Conservation (phyloP, 2,888 invertebrate species). For the Lithosia quadra region DNA sequence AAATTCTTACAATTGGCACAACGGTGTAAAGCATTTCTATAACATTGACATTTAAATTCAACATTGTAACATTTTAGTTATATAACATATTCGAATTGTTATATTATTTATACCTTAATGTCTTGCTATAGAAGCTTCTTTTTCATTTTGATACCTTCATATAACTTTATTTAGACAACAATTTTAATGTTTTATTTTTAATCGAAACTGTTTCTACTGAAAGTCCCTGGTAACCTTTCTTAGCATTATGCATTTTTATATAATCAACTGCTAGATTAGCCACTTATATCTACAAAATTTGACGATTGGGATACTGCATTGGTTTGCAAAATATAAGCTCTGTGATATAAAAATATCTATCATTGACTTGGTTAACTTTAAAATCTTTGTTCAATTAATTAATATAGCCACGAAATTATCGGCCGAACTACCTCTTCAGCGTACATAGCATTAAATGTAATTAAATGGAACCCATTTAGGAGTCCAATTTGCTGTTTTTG, state of each 20-base stretch:
- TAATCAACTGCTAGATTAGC: neutral
- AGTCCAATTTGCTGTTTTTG: neutral
- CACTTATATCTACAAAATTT: neutral
- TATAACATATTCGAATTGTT: neutral
- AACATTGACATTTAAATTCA: neutral
- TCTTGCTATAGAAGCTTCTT: neutral
- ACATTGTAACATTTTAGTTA: neutral
- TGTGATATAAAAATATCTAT: neutral
- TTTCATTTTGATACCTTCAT: neutral
- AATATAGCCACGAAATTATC: neutral
- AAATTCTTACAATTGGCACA: conserved; percentile 14
- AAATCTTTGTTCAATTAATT: neutral
- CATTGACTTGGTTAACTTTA: neutral
- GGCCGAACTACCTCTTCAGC: neutral
- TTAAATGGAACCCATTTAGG: neutral
- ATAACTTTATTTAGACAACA: neutral
- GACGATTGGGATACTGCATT: neutral
- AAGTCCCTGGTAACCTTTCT: too few species aligned
- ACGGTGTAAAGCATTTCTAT: conserved; percentile 4
- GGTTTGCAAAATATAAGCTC: neutral
- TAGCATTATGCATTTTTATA: neutral
- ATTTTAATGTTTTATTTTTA: neutral
- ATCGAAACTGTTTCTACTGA: too few species aligned
- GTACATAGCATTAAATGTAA: conserved; percentile 4
- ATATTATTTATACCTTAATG: neutral